Evolutionary conservation across 2,888 invertebrate species (phyloP).

Genomic region (Subacronicta megacephala): DNA sequence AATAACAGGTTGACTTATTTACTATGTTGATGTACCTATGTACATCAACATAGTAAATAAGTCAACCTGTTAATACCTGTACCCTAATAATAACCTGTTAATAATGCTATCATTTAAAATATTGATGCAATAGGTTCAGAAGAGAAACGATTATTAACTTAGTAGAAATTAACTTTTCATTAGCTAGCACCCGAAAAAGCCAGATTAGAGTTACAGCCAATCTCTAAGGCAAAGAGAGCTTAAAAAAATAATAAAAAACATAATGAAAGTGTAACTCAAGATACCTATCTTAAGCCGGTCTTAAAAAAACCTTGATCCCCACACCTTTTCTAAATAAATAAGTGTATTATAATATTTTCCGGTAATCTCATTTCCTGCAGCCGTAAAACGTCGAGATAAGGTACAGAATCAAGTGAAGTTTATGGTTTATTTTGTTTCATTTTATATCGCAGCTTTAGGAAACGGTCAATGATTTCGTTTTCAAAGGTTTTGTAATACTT

Average conservation of each 20-base stretch:
- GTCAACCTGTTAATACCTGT: too few relatives aligned
- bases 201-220: not conserved
- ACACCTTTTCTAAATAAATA: constrained; percentile 41
- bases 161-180: too few relatives aligned
- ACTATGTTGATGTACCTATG: too few relatives aligned
- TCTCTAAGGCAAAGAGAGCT: constrained; percentile 1
- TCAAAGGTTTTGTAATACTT: constrained; percentile 31
- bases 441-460: constrained; percentile 46
- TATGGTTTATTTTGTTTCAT: constrained; percentile 49
- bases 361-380: constrained; percentile 47
- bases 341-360: constrained; percentile 40
- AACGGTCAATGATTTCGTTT: constrained; percentile 48
- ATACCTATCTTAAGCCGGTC: constrained; percentile 20
- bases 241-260: constrained; percentile 8
- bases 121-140: too few relatives aligned
- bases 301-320: constrained; percentile 11
- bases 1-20: too few relatives aligned
- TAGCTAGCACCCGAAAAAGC: too few relatives aligned
- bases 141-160: too few relatives aligned
- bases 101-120: too few relatives aligned
- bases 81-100: too few relatives aligned
- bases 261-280: constrained; percentile 22
- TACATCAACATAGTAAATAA: too few relatives aligned
- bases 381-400: constrained; percentile 49
- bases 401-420: constrained; percentile 35